Evolutionary conservation across 2,797 vertebrate species (phyloP), one percentile per base, ranked within the genome.

Genomic region (Coracias cyanogaster): DNA sequence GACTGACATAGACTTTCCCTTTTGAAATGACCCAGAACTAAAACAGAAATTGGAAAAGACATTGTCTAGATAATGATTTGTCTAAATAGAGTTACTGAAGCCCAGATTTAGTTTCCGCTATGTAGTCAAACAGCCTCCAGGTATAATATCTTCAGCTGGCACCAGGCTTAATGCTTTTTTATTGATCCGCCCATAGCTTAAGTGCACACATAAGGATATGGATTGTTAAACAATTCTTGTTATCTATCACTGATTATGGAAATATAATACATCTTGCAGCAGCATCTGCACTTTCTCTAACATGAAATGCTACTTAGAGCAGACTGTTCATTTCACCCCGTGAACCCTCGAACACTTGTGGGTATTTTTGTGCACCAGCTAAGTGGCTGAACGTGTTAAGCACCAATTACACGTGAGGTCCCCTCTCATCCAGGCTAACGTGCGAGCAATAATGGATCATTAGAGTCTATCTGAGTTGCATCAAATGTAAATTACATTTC

Each of bases 141-240:
- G 91, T 71, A 71, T 48, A 74, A 77, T 54, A 76, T 82, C 81
- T 92, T 83, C 69, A 86, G 80, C 88, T 94, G 82, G 93, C 72
- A 91, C 94, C 71, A 91, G 76, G 21, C 76, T 95, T 93, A 82
- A 87, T 87, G 89, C 45, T 66, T 96, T 79, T 66, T 43, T 93
- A 94, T 93, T 9, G 96, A 96, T 96, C 89, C 60, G 48, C 86
- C 31, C 51, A 82, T 31, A 85, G 71, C 86, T 94, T 96, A 93
- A 79, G 26, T 90, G 91, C 69, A 88, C 29, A 81, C 49, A 35
- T 86, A 95, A 84, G 83, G 65, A 87, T 84, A 93, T 49, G 62
- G 85, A 67, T 17, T 93, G 86, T 91, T 86, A 67, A 51, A 37
- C 55, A 92, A 80, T 79, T 90, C 86, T 90, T 72, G 64, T 79